Evolutionary conservation across 2,113 vertebrate species (phyloP).

Genomic region (Oophaga pumilio): DNA sequence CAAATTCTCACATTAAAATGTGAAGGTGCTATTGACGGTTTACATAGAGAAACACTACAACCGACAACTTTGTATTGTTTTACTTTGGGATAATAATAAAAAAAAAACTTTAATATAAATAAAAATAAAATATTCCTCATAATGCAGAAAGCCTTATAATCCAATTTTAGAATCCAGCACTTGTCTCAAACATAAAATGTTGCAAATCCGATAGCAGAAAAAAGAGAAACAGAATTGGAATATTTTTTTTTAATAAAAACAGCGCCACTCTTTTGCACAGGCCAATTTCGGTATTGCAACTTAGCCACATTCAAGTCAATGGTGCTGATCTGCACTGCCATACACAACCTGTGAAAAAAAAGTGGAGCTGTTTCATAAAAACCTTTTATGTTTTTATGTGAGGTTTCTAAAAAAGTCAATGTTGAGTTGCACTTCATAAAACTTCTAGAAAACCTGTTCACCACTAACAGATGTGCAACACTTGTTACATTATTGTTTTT

Average conservation of each 20-base stretch:
- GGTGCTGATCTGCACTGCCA: neutral
- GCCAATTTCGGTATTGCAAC: neutral
- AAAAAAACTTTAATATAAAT: neutral
- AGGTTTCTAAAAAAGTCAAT: no score
- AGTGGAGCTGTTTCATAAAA: neutral
- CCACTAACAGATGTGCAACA: no score
- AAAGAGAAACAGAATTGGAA: neutral
- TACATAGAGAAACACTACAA: neutral
- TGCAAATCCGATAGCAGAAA: neutral
- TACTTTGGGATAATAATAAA: neutral
- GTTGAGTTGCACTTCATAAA: no score
- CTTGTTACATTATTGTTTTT: no score
- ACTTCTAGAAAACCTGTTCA: no score
- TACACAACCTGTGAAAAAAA: no score
- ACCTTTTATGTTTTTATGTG: neutral
- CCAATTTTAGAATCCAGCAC: neutral
- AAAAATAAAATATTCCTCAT: neutral
- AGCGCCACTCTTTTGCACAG: neutral
- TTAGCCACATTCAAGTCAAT: neutral
- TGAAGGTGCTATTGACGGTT: slow-evolving; percentile 27
- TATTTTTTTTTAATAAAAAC: neutral
- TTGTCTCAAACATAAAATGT: neutral
- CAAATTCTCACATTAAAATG: slow-evolving; percentile 42
- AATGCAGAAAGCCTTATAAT: neutral
- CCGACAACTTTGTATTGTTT: neutral